Conservation (phyloP, 1,140 invertebrate genomes). For the Contarinia nasturtii region DNA sequence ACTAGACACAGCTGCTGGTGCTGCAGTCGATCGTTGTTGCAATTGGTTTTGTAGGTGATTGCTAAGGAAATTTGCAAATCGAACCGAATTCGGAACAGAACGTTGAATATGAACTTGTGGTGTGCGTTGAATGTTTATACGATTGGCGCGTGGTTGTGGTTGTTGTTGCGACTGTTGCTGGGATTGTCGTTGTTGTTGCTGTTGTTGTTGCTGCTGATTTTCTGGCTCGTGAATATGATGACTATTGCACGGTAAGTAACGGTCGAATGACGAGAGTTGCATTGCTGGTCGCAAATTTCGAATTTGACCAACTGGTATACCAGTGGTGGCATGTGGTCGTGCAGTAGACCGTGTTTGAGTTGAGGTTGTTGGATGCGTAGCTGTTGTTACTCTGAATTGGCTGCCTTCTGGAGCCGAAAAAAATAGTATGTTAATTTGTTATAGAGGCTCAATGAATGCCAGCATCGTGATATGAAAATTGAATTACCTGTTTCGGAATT, state of each 20-base stretch:
- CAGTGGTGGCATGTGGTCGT: constrained; percentile 30
- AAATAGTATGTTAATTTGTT: no score
- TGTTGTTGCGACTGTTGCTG: neutral
- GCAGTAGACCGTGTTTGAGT: constrained; percentile 44
- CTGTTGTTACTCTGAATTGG: constrained; percentile 28
- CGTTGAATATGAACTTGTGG: no score
- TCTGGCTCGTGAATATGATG: constrained; percentile 21
- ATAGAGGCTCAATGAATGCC: no score
- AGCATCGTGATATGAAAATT: no score
- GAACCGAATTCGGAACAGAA: neutral
- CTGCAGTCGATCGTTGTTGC: neutral
- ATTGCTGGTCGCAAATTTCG: constrained; percentile 19
- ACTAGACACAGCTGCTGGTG: no score
- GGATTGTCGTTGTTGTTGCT: neutral
- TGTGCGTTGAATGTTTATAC: neutral
- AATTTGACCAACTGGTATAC: constrained; percentile 9
- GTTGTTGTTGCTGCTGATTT: neutral
- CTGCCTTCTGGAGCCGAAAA: no score
- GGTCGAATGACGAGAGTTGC: constrained; percentile 18
- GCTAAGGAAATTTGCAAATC: neutral
- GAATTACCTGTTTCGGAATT: constrained; percentile 1
- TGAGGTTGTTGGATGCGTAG: constrained; percentile 42
- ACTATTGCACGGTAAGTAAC: constrained; percentile 22
- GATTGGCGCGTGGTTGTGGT: constrained; percentile 1
- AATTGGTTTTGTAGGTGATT: neutral